Evolutionary conservation across 92 coral and sea anemone species (phyloP), one percentile per base, ranked within the genome.

Genomic region (Metridium senile): DNA sequence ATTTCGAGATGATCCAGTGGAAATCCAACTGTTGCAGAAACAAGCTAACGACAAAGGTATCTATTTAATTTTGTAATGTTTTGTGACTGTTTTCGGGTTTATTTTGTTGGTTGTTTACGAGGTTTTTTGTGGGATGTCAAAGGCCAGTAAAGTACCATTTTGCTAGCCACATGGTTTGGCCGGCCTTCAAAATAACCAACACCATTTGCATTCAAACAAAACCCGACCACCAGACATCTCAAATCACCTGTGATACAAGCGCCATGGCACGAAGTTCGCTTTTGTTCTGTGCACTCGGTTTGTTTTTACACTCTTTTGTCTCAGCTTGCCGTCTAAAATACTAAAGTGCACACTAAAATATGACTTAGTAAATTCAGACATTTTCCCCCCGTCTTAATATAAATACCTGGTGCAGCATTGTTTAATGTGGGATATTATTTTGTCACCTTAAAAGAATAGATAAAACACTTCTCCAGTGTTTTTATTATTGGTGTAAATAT

Each of bases 1-100:
- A 0, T 96, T 89, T 85, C 89, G 99, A 31, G 97, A 96, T 74
- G 93, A 96, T 62, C 82, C 93, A 30, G 79, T 74, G 26, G 95
- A 90, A 59, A 88, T 89, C 51, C 99, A 96, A 70, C 70, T 92
- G 68, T 82, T 89, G 63, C 96, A 92, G 71, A 68, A 77, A 31
- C 97, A 81, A 58, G 99, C 99, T 6, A 96, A 96, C 68, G 97
- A 96, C 80, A 96, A 96, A 96, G 96, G 99, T 95, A 89, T 18
- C 18, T 59, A n/a, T 9, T 29, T 35, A 51, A 64, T 49, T 25
- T 70, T 70, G 59, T 49, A 39, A 26, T 46, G 21, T 33, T 31
- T 39, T 70, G 58, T 46, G 26, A 33, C 25, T n/a, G 73, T 22
- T 71, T 33, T 72, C 62, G 66, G 20, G 11, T 10, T 59, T 59